Base-by-base conservation (phyloP, 1,140 invertebrate genomes). In the Drosophila pseudoananassae region DNA sequence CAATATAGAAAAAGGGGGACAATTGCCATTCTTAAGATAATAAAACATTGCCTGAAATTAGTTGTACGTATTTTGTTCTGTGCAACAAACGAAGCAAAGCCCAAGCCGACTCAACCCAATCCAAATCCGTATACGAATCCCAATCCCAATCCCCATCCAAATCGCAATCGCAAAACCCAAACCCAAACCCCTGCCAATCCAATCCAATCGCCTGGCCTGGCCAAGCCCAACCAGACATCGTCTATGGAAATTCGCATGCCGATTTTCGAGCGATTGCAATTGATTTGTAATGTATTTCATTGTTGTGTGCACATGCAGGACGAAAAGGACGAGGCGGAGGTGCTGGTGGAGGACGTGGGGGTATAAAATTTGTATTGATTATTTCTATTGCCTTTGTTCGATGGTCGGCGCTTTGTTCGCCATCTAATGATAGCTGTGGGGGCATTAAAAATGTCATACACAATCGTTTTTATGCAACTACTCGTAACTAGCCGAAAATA, bases 281-380 rank as follows among this genome's bases (percentile, higher is more conserved):
- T 87, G 82, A 87, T 87, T 87, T 87, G 83, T 88, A 87, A 88
- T 87, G 83, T 88, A 87, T 87, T 87, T 87, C 82, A 87, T 88
- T 87, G 82, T 87, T 77, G 78, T 81, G 74, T 53, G 40, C 25
- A 25, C 14, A 17, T 58, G 38, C 17, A n/a, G 23, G 59, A 2
- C 25, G 25, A 27, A 27, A 27, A 27, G 25, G 25, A 27, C 25
- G 25, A 27, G 5, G 25, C 3, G 25, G 25, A 27, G 5, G 25
- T 5, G 25, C 12, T 9, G 9, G 9, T 15, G 4, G 27, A 15
- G 12, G 64, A 43, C 10, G 20, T 20, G 38, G 52, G 31, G 17
- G 63, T 72, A 87, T 83, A 78, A 87, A 87, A 87, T 87, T 87
- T 87, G 83, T 87, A 87, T 87, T 88, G 82, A 87, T 87, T 87